These are phyloP conservation scores for Poeciliopsis gracilis DNA, from an alignment of 2,797 vertebrate species.

Conservation along the genomic window DNA sequence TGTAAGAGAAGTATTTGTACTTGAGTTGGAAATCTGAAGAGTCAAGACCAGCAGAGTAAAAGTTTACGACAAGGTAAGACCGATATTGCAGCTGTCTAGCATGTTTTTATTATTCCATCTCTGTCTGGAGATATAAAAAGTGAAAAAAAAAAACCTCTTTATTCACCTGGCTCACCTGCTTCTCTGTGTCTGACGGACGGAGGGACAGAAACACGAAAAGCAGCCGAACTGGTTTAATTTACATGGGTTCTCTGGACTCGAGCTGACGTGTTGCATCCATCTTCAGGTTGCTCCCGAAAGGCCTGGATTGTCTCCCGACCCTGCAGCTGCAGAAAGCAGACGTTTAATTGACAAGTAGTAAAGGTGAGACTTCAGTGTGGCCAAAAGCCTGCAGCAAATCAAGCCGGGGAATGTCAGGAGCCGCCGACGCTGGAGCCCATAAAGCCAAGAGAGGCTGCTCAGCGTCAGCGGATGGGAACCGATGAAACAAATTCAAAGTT, in stretches of 20 bases:
- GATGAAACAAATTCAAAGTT: conserved; percentile 30
- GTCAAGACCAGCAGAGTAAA: background rate
- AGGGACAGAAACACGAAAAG: conserved; percentile 46
- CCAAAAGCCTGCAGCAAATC: conserved; percentile 24
- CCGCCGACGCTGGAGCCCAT: conserved; percentile 12
- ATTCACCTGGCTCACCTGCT: background rate
- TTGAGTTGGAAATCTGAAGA: background rate
- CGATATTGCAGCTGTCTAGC: background rate
- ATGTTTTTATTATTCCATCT: background rate
- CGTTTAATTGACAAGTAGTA: conserved; percentile 7
- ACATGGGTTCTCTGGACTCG: conserved; percentile 45
- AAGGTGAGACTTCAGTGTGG: conserved; percentile 27
- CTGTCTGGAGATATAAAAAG: background rate
- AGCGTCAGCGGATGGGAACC: conserved; percentile 15
- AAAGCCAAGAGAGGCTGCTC: conserved; percentile 4
- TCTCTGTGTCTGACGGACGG: background rate
- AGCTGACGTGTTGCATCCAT: conserved; percentile 53
- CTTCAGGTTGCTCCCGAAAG: conserved; percentile 33
- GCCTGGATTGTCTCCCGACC: conserved; percentile 27
- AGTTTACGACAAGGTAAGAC: background rate
- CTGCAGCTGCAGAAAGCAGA: conserved; percentile 33
- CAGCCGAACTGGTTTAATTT: conserved; percentile 53
- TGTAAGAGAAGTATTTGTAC: no score
- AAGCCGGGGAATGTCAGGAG: conserved; percentile 13
- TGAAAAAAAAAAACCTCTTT: background rate